Conservation (phyloP, 2,797 vertebrate species). For the Pseudocheirus occidentalis region DNA sequence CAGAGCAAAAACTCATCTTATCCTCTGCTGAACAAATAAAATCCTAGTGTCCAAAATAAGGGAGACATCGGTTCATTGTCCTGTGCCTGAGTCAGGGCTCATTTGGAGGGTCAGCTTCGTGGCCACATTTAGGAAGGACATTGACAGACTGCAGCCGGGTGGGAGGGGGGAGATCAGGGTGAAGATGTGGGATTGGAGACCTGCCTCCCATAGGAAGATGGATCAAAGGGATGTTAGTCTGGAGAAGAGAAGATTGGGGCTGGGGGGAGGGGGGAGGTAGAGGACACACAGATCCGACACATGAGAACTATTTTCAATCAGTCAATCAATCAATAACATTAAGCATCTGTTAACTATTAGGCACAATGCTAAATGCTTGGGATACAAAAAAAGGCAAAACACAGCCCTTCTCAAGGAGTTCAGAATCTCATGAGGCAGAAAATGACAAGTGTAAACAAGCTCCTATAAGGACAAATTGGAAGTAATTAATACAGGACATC, state of each 20-base stretch:
- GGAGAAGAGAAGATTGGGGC: neutral
- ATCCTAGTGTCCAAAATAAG: neutral
- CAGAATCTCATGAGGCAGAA: neutral
- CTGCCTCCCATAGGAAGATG: neutral
- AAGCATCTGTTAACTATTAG: too few species aligned
- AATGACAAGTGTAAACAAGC: neutral
- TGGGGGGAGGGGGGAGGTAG: neutral
- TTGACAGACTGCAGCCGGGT: neutral
- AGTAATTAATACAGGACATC: neutral
- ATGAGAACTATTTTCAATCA: neutral
- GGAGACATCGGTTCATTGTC: too few species aligned
- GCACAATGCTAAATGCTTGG: too few species aligned
- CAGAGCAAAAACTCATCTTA: neutral
- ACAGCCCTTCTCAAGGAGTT: neutral
- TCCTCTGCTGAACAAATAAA: neutral
- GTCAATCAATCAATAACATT: too few species aligned
- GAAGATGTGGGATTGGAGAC: neutral
- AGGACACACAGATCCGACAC: neutral
- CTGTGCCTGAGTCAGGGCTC: neutral
- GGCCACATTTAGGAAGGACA: neutral
- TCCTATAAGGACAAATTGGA: neutral
- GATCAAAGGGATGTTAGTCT: neutral
- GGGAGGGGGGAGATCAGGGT: neutral
- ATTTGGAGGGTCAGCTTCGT: neutral
- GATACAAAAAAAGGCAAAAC: too few species aligned